A percentile compares a stretch with the other conserved stretches of the same genome.
phyloP scores from a whole-genome alignment of 35 echinoderm and acorn worm species.

The Nesometra sesokonis region DNA sequence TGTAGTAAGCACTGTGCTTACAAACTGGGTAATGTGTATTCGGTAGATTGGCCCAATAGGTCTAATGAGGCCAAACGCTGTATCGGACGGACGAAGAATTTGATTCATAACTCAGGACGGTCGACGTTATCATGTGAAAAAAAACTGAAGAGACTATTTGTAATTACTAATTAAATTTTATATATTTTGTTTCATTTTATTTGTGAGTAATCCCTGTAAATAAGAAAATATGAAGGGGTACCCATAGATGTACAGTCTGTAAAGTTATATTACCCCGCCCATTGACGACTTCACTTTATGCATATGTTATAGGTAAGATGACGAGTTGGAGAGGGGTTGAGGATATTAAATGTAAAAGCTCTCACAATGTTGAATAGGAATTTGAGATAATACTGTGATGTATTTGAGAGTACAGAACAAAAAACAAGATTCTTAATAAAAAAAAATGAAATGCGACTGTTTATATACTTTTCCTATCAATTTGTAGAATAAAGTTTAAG shows the following conservation, averaged over 20 bases:
- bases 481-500: constrained; percentile 1
- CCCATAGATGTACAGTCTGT: neutral
- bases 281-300: neutral
- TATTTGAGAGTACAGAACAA: neutral
- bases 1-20: no score
- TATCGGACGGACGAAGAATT: neutral
- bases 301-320: neutral
- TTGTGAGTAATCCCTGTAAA: neutral
- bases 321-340: neutral
- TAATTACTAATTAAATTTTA: neutral
- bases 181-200: neutral
- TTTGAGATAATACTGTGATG: neutral
- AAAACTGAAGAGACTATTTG: neutral
- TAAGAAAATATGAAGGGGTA: neutral
- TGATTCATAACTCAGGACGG: neutral
- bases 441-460: neutral
- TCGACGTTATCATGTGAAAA: neutral
- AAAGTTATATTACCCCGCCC: neutral
- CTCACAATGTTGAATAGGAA: neutral
- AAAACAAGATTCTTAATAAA: neutral
- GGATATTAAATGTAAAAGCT: neutral
- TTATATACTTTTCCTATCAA: constrained; percentile 1
- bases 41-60: neutral
- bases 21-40: neutral
- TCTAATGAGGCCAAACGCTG: neutral